phyloP scores from a whole-genome alignment of 2,113 vertebrate genomes.

The Puntigrus tetrazona region DNA sequence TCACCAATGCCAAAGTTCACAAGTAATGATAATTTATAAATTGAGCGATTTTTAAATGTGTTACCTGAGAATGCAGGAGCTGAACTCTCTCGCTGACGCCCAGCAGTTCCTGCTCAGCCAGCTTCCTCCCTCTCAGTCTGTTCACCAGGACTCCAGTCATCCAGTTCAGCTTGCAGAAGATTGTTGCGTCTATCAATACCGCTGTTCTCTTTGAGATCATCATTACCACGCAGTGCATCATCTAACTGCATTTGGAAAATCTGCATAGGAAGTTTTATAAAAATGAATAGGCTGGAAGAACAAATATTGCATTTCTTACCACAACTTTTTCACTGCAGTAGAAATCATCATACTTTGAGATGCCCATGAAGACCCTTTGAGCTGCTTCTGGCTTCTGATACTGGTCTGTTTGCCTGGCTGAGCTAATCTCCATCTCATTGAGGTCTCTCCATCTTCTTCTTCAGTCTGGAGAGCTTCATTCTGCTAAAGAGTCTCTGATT shows the following conservation, averaged over 20 bases:
- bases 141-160: constrained; percentile 77
- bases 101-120: constrained; percentile 81
- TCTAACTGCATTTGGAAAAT: constrained; percentile 80
- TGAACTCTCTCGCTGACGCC: constrained; percentile 83
- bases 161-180: constrained; percentile 79
- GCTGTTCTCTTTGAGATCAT: constrained; percentile 82
- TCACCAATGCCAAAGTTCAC: neutral
- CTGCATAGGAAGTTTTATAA: constrained; percentile 58
- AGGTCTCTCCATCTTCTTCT: constrained; percentile 79
- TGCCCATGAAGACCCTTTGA: constrained; percentile 72
- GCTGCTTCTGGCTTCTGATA: constrained; percentile 79
- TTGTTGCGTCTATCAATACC: constrained; percentile 80
- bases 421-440: constrained; percentile 78
- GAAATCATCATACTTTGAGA: constrained; percentile 68
- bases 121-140: constrained; percentile 79
- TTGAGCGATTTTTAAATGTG: neutral
- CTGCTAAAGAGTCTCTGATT: constrained; percentile 86
- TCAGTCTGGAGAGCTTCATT: constrained; percentile 78
- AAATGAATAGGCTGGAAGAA: neutral
- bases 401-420: constrained; percentile 76
- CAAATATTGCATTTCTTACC: no score
- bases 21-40: neutral
- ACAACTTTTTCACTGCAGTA: no score
- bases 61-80: constrained; percentile 82
- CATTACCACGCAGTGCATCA: constrained; percentile 70